Evolutionary conservation across 1,140 invertebrate genomes (phyloP), one percentile per base, ranked within the genome.

Genomic region (Heliconius hermathena): DNA sequence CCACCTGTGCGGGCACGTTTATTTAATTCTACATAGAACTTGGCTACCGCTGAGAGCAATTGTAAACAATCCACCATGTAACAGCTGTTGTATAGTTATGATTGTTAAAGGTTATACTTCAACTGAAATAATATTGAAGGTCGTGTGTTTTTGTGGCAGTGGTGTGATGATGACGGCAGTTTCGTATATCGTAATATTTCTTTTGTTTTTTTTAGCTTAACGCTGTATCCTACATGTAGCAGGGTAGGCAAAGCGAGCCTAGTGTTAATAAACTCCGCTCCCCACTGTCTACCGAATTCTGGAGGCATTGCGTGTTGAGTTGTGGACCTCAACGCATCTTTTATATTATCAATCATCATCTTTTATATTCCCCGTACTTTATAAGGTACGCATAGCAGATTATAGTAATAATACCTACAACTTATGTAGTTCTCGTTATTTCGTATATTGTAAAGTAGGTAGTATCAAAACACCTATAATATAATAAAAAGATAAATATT

Each of bases 1-100:
- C 57, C 74, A 76, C 74, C 74, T 71, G 74, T 22, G 11, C 16
- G 22, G 38, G 18, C 74, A 71, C 5, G 60, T 76, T 76, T 71
- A 76, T 76, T 76, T 70, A 76, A 71, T 66, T 76, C 54, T 41
- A 74, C 74, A 66, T 29, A 38, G 74, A 71, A 71, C 60, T 76
- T 76, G 74, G 57, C 74, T 4, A 36, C 38, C n/a, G 26, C 26
- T 66, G 60, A 66, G 60, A 66, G 26, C 26, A 66, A 66, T 36
- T 70, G 74, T 76, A 76, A 70, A 76, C 60, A 70, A 49, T 49
- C 33, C 22, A 66, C 60, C 18, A 49, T 33, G 57, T 49, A 70
- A 71, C 74, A 76, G 74, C 74, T 76, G 74, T 13, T 76, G 57
- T 60, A 49, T 70, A 36, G 74, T 76, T 76, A 76, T 76, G 74